Evolutionary conservation across 2,113 vertebrate species (phyloP).

Genomic region (Oreochromis aureus): DNA sequence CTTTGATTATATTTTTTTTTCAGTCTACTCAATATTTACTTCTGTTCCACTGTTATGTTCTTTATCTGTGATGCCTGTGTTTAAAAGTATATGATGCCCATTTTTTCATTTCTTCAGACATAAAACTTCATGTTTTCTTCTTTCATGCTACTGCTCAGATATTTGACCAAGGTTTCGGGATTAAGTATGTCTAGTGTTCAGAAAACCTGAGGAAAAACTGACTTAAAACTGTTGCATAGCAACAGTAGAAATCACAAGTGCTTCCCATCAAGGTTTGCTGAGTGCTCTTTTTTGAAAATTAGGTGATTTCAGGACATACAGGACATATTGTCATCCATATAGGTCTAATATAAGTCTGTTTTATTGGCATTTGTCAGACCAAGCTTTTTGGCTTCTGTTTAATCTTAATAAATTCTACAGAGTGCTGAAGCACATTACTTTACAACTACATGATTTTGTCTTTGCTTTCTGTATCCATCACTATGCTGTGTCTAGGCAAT

Average conservation of each 20-base stretch:
- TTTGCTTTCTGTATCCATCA: not conserved
- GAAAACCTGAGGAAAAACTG: not conserved
- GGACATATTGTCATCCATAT: not conserved
- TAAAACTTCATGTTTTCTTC: not conserved
- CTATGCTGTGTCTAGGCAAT: not conserved
- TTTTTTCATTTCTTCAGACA: not conserved
- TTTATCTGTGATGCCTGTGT: not conserved
- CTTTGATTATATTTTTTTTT: not conserved
- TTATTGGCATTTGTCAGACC: not conserved
- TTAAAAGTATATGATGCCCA: not conserved
- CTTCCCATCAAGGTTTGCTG: not conserved
- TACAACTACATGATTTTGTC: not conserved
- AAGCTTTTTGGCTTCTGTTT: not conserved
- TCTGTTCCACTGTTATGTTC: not conserved
- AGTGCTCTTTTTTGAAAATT: not conserved
- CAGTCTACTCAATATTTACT: not conserved
- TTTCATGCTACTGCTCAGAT: not conserved
- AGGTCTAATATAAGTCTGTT: not conserved
- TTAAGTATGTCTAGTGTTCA: not conserved
- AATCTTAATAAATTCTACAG: not conserved
- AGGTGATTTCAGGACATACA: not conserved
- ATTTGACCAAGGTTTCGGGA: not conserved
- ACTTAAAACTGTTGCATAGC: not conserved
- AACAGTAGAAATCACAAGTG: not conserved
- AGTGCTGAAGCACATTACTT: not conserved